Evolutionary conservation across 2,113 vertebrate species (phyloP).

Genomic region (Tautogolabrus adspersus): DNA sequence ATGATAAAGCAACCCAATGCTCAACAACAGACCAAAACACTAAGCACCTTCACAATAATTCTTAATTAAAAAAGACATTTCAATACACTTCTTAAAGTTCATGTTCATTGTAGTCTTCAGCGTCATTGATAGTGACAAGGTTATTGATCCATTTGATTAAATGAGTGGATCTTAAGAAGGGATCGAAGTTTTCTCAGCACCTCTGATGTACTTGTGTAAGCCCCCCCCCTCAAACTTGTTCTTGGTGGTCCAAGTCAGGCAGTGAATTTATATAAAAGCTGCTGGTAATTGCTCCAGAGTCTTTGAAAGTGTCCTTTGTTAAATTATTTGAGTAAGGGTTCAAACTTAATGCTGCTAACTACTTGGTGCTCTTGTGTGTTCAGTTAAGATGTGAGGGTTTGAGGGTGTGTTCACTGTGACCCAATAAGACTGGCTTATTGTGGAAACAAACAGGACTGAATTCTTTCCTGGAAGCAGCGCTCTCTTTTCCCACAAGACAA

Average conservation of each 20-base stretch:
- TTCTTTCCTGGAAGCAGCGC: slow-evolving; percentile 26
- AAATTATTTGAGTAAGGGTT: slow-evolving; percentile 11
- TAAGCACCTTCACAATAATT: too few relatives aligned
- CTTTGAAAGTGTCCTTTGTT: neutral
- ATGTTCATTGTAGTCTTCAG: too few relatives aligned
- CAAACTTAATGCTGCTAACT: slow-evolving; percentile 10
- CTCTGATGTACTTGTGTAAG: neutral
- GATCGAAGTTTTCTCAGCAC: neutral
- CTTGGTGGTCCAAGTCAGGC: slow-evolving; percentile 33
- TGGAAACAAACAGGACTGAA: slow-evolving; percentile 66
- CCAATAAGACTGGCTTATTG: slow-evolving; percentile 58
- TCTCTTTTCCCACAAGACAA: slow-evolving; percentile 57
- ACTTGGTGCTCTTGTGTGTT: neutral
- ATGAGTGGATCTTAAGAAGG: too few relatives aligned
- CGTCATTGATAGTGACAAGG: too few relatives aligned
- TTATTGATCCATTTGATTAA: too few relatives aligned
- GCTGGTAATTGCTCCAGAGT: neutral
- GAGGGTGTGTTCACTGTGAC: slow-evolving; percentile 41
- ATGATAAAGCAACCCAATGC: too few relatives aligned
- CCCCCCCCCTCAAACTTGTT: neutral
- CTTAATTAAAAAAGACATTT: too few relatives aligned
- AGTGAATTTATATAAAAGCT: neutral
- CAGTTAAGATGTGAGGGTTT: slow-evolving; percentile 5
- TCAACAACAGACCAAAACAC: too few relatives aligned
- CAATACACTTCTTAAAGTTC: too few relatives aligned